Conservation (phyloP, 1,140 invertebrate species). For the Planococcus citri region DNA sequence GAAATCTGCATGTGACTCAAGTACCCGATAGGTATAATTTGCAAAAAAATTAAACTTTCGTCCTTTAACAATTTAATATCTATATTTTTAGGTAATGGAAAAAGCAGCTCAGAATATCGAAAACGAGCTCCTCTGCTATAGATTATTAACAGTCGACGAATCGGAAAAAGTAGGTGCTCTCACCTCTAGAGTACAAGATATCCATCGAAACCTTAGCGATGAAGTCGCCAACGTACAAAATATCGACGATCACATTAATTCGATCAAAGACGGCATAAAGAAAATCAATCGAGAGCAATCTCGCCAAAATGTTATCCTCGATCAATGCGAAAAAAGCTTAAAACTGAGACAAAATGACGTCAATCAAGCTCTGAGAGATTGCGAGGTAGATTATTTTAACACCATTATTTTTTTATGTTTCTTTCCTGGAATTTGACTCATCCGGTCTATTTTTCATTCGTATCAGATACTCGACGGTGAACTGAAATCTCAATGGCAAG, state of each 20-base stretch:
- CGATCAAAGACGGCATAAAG: slow-evolving; percentile 51
- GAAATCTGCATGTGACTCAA: too few species aligned
- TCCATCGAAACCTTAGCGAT: slow-evolving; percentile 55
- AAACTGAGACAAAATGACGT: slow-evolving; percentile 25
- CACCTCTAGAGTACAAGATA: slow-evolving; percentile 47
- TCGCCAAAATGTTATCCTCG: slow-evolving; percentile 35
- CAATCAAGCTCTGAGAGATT: slow-evolving; percentile 29
- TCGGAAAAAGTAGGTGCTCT: slow-evolving; percentile 59
- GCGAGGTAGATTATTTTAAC: slow-evolving; percentile 23
- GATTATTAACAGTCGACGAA: slow-evolving; percentile 54
- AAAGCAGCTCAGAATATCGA: slow-evolving; percentile 59
- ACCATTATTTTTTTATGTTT: neutral
- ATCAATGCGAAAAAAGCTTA: slow-evolving; percentile 39
- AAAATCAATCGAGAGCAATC: slow-evolving; percentile 51
- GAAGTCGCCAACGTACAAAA: slow-evolving; percentile 57
- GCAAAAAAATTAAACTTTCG: too few species aligned
- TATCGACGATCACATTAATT: slow-evolving; percentile 53
- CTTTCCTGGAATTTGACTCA: neutral
- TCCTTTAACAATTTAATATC: too few species aligned
- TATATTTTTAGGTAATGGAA: slow-evolving; percentile 43
- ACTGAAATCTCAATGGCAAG: slow-evolving; percentile 47
- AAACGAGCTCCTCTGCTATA: slow-evolving; percentile 59
- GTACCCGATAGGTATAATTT: too few species aligned
- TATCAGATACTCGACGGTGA: neutral
- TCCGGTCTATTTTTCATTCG: neutral